A percentile compares a stretch with the other conserved stretches of the same genome.
Evolutionary conservation across 2,797 vertebrate species (phyloP).

Genomic region (Tauraco hartlaubi): DNA sequence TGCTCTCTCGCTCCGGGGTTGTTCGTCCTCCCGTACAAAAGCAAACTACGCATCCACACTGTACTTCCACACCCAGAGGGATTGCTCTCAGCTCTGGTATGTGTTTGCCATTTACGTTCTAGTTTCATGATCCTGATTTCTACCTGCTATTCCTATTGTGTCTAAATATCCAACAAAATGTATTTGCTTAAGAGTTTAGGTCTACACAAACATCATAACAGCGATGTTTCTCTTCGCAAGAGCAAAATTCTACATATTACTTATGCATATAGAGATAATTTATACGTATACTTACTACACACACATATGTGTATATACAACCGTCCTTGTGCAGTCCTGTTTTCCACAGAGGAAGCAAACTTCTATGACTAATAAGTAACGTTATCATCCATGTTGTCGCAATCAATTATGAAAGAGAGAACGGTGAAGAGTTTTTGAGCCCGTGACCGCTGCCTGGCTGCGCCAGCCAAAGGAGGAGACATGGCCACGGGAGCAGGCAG

Average conservation of each 20-base stretch:
- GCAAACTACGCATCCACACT: not conserved
- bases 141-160: not conserved
- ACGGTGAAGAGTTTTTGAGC: not conserved
- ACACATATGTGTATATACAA: not conserved
- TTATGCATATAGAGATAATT: conserved; percentile 1
- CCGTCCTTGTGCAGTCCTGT: not conserved
- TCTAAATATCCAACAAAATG: not conserved
- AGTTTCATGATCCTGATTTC: not conserved
- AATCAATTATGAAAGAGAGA: not conserved
- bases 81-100: not conserved
- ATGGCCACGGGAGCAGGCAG: not conserved
- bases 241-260: not conserved
- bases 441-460: not conserved
- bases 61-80: not conserved
- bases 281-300: not conserved
- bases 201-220: not conserved
- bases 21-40: not conserved
- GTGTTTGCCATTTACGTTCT: not conserved
- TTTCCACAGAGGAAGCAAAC: not conserved
- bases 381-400: not conserved
- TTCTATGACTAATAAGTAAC: not conserved
- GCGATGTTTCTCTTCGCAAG: not conserved
- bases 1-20: not conserved
- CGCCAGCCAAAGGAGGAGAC: rapidly evolving
- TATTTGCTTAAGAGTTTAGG: not conserved